Percentiles rank a stretch among this genome's conserved stretches.
Conservation (phyloP, 2,113 vertebrate species). For the Albula goreensis region DNA sequence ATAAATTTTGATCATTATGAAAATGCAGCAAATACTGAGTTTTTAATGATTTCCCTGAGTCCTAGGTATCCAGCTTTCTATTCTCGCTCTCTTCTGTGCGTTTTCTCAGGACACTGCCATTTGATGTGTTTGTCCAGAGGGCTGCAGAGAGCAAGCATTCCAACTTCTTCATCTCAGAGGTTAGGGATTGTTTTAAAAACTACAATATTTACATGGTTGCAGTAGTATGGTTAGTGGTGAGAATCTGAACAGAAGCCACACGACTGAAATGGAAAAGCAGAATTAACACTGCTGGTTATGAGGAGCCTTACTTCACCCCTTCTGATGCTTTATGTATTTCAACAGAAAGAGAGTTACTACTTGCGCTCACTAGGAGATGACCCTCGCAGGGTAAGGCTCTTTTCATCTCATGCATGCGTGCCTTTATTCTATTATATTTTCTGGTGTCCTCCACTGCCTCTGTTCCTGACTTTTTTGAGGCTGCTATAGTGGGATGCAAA, state of each 20-base stretch:
- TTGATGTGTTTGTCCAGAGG: slow-evolving; percentile 82
- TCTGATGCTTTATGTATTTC: slow-evolving; percentile 3
- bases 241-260: not conserved
- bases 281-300: not conserved
- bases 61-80: not conserved
- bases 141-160: slow-evolving; percentile 84
- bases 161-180: slow-evolving; percentile 88
- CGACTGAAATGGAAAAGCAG: not conserved
- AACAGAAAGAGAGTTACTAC: slow-evolving; percentile 92
- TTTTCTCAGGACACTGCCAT: slow-evolving; percentile 84
- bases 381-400: slow-evolving; percentile 80
- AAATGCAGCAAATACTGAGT: no score
- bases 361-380: slow-evolving; percentile 92
- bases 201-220: not conserved
- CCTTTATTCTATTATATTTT: not conserved
- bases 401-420: slow-evolving; percentile 22
- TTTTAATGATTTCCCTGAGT: no score
- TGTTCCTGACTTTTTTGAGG: not conserved
- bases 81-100: not conserved
- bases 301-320: not conserved
- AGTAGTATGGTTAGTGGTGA: not conserved
- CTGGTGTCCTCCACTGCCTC: not conserved
- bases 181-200: slow-evolving; percentile 48
- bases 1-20: not conserved
- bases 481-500: not conserved